Evolutionary conservation across 2,888 invertebrate genomes (phyloP).

Genomic region (Boloria euphrosyne): DNA sequence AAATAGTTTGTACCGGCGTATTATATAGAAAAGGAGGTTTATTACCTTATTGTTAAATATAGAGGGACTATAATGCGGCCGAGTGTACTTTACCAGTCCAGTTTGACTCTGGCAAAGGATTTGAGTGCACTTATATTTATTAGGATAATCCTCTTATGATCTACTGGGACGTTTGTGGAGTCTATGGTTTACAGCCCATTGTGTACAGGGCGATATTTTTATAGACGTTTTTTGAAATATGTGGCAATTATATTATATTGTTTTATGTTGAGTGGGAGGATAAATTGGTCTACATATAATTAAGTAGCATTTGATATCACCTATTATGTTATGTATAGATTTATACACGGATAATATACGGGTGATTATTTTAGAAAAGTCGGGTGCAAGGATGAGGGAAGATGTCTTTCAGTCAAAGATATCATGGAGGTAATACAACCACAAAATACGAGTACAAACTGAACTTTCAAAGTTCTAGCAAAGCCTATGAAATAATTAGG

Average conservation of each 20-base stretch:
- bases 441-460: no score
- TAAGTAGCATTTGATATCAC: no score
- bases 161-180: constrained; percentile 44
- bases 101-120: constrained; percentile 29
- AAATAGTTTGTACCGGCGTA: constrained; percentile 34
- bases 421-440: no score
- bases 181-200: constrained; percentile 44
- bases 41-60: neutral
- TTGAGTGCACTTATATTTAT: constrained; percentile 69
- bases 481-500: no score
- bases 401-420: no score
- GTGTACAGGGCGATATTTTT: constrained; percentile 48
- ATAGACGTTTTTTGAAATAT: constrained; percentile 7
- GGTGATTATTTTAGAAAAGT: no score
- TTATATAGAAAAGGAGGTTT: neutral
- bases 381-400: no score
- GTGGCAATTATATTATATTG: constrained; percentile 1
- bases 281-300: neutral
- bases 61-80: constrained; percentile 28
- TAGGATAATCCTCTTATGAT: constrained; percentile 69
- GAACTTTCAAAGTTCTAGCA: no score
- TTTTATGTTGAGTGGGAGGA: neutral
- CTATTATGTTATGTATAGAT: no score
- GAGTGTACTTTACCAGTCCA: constrained; percentile 20
- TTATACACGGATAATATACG: no score